Evolutionary conservation across 2,113 vertebrate species (phyloP).

Genomic region (Chauna torquata): DNA sequence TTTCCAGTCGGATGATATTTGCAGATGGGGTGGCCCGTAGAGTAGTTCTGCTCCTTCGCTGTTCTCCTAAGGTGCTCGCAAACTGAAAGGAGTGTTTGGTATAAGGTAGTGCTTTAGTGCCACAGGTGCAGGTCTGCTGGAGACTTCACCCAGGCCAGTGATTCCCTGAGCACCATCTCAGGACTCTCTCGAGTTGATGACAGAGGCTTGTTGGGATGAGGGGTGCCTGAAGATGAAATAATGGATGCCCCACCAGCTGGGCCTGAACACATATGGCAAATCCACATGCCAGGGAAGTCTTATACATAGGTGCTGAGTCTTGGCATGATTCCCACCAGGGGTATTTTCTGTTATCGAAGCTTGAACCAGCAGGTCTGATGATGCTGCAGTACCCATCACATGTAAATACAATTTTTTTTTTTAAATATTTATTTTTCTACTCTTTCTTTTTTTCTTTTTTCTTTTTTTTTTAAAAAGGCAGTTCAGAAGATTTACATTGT

Average conservation of each 20-base stretch:
- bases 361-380: slow-evolving; percentile 67
- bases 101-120: background rate
- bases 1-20: background rate
- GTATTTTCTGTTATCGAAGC: slow-evolving; percentile 32
- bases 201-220: slow-evolving; percentile 33
- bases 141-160: background rate
- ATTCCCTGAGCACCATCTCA: background rate
- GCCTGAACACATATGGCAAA: slow-evolving; percentile 43
- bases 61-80: background rate
- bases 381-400: slow-evolving; percentile 35
- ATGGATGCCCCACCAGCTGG: slow-evolving; percentile 30
- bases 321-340: slow-evolving; percentile 53
- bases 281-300: slow-evolving; percentile 49
- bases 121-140: background rate
- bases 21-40: background rate
- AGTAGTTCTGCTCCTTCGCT: background rate
- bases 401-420: slow-evolving; percentile 66
- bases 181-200: slow-evolving; percentile 35
- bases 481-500: slow-evolving; percentile 87
- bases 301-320: slow-evolving; percentile 44
- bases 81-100: background rate
- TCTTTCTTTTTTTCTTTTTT: slow-evolving; percentile 37
- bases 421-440: slow-evolving; percentile 36
- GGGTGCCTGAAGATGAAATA: slow-evolving; percentile 21
- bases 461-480: slow-evolving; percentile 82